phyloP scores from a whole-genome alignment of 2,113 vertebrate genomes.

The Nesoenas mayeri region DNA sequence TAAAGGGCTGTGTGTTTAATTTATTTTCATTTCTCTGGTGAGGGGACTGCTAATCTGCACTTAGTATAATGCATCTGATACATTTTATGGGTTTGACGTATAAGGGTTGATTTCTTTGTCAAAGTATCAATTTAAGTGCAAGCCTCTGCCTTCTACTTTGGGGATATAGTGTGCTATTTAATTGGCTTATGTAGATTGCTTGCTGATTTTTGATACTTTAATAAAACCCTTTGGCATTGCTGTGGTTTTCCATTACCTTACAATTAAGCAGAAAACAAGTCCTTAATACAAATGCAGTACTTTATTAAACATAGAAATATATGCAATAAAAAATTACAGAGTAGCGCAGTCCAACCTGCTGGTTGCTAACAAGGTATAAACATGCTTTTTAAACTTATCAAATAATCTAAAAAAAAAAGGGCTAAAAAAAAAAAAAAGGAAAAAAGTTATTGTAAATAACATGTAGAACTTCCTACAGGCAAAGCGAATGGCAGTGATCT shows the following conservation, averaged over 20 bases:
- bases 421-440: background rate
- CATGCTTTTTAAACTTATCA: background rate
- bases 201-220: conserved; percentile 46
- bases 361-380: background rate
- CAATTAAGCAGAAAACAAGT: conserved; percentile 30
- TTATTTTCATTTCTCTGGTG: background rate
- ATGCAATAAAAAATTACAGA: background rate
- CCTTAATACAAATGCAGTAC: conserved; percentile 17
- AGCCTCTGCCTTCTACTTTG: background rate
- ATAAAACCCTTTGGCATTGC: conserved; percentile 20
- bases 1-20: background rate
- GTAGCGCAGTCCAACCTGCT: background rate
- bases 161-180: background rate
- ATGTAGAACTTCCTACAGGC: background rate
- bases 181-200: conserved; percentile 2
- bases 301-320: conserved; percentile 19
- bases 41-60: background rate
- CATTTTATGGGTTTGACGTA: background rate
- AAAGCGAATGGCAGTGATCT: background rate
- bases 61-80: background rate
- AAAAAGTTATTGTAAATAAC: background rate
- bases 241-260: conserved; percentile 10
- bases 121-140: background rate
- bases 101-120: background rate
- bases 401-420: background rate